Evolutionary conservation across 2,113 vertebrate genomes (phyloP), one percentile per base, ranked within the genome.

Genomic region (Gila orcuttii): DNA sequence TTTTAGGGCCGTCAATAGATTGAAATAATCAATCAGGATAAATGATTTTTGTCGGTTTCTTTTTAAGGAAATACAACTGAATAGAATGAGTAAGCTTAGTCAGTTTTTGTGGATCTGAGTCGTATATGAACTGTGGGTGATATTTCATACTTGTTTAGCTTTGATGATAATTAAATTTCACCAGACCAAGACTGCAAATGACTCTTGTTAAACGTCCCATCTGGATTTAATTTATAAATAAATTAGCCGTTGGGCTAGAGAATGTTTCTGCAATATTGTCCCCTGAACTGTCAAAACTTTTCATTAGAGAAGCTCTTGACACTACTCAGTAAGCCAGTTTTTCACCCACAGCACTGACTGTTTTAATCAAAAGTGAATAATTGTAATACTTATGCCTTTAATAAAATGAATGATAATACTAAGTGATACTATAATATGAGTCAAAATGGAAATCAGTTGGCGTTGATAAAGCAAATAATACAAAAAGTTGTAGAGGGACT

Each of bases 401-500:
- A 69, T 39, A 21, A 69, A 69, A 69, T 39, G 0, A 69, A 39
- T 23, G 33, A 73, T 73, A 6, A 42, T 12, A 9, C 33, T 9
- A 8, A 55, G 5, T 31, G 33, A 71, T 71, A 39, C 68, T 39
- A 11, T 23, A 21, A 19, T 52, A 52, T 17, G 13, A 17, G 50
- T 52, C 3, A 42, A 19, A 39, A 36, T 71, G 19, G 68, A 71
- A 39, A 39, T 39, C 0, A 8, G 36, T 39, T 36, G 19, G 33
- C 1, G 11, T 74, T 25, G 42, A 74, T 66, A 17, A 50, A 75
- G 6, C 4, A 28, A 75, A 74, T 13, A 64, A 82, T 55, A 25
- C 89, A 36, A 55, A 71, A 42, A 23, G 7, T 85, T 90, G 88
- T 93, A 88, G 92, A 91, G 89, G 92, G 87, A 93, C 10, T 42